Evolutionary conservation across 2,113 vertebrate genomes (phyloP), one percentile per base, ranked within the genome.

Genomic region (Lasiurus cinereus): DNA sequence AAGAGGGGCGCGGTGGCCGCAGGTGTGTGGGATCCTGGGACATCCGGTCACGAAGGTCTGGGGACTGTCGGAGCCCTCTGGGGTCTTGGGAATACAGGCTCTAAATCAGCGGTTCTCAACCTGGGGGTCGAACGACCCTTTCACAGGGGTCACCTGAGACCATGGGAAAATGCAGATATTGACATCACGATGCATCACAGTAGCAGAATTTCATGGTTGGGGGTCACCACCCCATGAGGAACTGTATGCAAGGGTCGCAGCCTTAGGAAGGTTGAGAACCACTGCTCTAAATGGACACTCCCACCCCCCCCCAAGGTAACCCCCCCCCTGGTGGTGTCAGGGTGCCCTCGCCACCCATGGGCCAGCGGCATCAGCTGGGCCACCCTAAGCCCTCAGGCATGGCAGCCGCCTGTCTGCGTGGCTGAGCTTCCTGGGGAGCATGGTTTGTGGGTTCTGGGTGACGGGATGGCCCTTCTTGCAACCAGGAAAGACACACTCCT

Each of bases 401-500:
- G 21, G 73, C 82, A 88, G 59, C 67, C 27, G 56, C 70, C 59
- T 64, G 50, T 84, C 39, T 82, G 36, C 0, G 31, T 43, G 78
- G 83, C 59, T 74, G 56, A 78, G 94, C 66, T 36, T 54, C 59
- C 56, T 93, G 48, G 7, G 22, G 22, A 46, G 59, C 84, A 31
- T 27, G 50, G 11, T 50, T 59, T 74, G 85, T 52, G 85, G 70
- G 77, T 83, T 96, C 85, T 29, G 39, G 29, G 59, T 6, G 21
- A 73, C 48, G 62, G 87, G 13, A 54, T 96, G 83, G 94, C 85
- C 92, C n/a, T 83, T 76, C 59, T 70, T 88, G 73, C 39, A 39
- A 29, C 31, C 15, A 70, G 73, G 93, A 94, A 88, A 70, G 64
- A 92, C 90, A 74, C 52, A 76, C 62, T 96, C 43, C 94, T 78